phyloP scores from a whole-genome alignment of 1,140 invertebrate species.

The Drosophila tsacasi region DNA sequence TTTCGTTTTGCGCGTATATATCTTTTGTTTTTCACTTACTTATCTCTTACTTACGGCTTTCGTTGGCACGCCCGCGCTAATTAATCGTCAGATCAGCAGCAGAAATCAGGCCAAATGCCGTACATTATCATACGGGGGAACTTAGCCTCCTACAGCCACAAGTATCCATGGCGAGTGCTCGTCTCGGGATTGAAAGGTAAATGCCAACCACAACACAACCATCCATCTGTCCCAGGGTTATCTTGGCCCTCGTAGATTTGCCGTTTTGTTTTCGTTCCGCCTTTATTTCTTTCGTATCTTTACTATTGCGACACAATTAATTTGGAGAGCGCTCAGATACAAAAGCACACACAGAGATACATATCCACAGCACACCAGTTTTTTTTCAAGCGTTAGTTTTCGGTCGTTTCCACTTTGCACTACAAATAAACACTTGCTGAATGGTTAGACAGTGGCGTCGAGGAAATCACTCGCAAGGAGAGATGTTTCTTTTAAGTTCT shows the following conservation, averaged over 20 bases:
- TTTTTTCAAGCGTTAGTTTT: constrained; percentile 51
- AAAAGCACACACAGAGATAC: constrained; percentile 34
- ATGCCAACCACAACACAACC: constrained; percentile 11
- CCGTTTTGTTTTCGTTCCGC: constrained; percentile 25
- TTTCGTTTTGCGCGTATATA: constrained; percentile 26
- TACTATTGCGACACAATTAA: constrained; percentile 71
- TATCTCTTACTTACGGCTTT: constrained; percentile 25
- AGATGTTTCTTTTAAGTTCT: neutral
- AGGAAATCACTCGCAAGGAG: constrained; percentile 1
- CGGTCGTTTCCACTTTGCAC: constrained; percentile 49
- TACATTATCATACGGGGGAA: constrained; percentile 95
- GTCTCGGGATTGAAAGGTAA: constrained; percentile 93
- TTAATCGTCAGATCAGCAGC: constrained; percentile 39
- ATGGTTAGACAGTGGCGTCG: constrained; percentile 49
- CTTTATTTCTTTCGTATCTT: constrained; percentile 30
- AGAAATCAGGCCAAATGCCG: constrained; percentile 88
- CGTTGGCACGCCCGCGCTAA: constrained; percentile 64
- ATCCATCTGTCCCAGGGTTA: neutral
- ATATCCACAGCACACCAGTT: constrained; percentile 35
- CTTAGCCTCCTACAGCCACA: constrained; percentile 93
- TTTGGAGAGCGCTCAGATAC: constrained; percentile 60
- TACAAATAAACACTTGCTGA: constrained; percentile 59
- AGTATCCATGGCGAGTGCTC: constrained; percentile 93
- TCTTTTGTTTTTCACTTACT: constrained; percentile 42
- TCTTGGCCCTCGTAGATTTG: constrained; percentile 21